Evolutionary conservation across 2,113 vertebrate species (phyloP).

Genomic region (Mystacornis crossleyi): DNA sequence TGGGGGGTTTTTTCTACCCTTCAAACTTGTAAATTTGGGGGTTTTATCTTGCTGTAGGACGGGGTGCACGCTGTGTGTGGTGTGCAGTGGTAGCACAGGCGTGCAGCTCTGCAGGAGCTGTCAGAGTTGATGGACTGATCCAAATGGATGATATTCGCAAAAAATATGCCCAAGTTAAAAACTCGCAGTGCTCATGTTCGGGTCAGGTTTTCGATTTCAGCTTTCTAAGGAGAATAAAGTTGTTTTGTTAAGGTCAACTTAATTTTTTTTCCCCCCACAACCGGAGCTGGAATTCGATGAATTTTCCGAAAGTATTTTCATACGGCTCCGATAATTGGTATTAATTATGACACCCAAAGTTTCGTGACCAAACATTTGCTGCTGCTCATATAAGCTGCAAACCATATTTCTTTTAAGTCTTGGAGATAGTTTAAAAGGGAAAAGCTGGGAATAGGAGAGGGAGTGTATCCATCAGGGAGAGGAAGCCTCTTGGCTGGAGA

Average conservation of each 20-base stretch:
- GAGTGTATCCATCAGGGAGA: constrained; percentile 30
- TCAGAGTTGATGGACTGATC: constrained; percentile 72
- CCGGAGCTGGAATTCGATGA: not conserved
- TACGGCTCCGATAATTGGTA: not conserved
- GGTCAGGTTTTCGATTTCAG: constrained; percentile 2
- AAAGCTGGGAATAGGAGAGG: constrained; percentile 27
- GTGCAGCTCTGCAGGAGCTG: constrained; percentile 18
- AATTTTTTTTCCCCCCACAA: not conserved
- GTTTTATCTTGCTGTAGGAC: not conserved
- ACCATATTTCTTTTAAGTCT: not conserved
- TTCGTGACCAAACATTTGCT: constrained; percentile 19
- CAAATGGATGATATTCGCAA: constrained; percentile 35
- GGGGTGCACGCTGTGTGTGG: not conserved
- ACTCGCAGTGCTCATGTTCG: not conserved
- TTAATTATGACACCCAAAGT: not conserved
- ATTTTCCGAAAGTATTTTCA: constrained; percentile 39
- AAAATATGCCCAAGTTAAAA: not conserved
- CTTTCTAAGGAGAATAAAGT: constrained; percentile 31
- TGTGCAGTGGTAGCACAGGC: not conserved
- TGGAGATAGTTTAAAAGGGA: constrained; percentile 16
- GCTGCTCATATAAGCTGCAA: not conserved
- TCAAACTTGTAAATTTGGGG: constrained; percentile 19
- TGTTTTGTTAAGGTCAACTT: not conserved
- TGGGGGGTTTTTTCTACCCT: not conserved
- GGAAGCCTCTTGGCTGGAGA: constrained; percentile 28